A percentile compares a stretch with the other conserved stretches of the same genome.
These are phyloP conservation scores for Cisticola juncidis DNA, from an alignment of 2,113 vertebrate genomes.

Conservation along the genomic window DNA sequence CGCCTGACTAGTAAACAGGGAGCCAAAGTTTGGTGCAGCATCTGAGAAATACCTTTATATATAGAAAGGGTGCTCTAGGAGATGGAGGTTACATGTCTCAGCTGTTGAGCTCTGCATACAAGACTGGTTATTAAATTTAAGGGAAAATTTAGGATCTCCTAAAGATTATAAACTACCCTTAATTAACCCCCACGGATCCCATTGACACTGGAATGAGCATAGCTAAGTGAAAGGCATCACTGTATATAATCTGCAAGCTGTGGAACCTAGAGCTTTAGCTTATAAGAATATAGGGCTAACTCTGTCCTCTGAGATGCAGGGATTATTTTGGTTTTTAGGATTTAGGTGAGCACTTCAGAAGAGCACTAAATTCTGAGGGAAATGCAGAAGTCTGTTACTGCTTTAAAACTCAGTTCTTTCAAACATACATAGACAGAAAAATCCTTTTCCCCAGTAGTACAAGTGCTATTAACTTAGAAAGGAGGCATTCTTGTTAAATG, in stretches of 20 bases:
- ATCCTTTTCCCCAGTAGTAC: neutral
- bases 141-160: constrained; percentile 35
- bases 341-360: constrained; percentile 6
- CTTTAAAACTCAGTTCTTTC: neutral
- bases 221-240: neutral
- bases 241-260: neutral
- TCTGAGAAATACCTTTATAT: neutral
- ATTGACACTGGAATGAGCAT: neutral
- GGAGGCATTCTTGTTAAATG: neutral
- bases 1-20: neutral
- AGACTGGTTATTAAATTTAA: neutral
- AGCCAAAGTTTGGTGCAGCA: neutral
- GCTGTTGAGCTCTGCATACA: neutral
- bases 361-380: neutral
- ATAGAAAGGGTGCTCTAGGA: neutral
- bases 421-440: neutral
- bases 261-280: neutral
- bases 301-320: neutral
- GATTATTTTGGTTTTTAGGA: constrained; percentile 35
- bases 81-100: neutral
- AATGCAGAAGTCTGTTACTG: neutral
- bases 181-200: constrained; percentile 21
- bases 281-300: neutral
- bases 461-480: neutral
- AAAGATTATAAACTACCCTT: constrained; percentile 32